Percentiles rank a stretch among this genome's conserved stretches.
Conservation (phyloP, 2,888 invertebrate genomes). For the Trichogramma evanescens region DNA sequence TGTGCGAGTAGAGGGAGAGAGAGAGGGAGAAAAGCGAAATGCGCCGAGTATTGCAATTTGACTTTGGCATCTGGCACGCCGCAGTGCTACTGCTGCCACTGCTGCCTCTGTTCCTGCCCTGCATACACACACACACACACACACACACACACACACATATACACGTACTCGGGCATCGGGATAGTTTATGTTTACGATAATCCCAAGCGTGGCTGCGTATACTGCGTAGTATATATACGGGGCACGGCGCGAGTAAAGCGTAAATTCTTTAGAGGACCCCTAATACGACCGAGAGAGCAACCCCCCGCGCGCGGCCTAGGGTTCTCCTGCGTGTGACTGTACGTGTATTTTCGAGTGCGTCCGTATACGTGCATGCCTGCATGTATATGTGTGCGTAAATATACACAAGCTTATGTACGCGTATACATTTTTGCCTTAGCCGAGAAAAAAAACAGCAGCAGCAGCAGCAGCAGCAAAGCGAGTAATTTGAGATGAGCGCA, state of each 20-base stretch:
- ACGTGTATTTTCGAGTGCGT: background rate
- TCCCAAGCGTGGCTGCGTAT: background rate
- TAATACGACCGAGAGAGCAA: background rate
- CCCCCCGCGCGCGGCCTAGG: background rate
- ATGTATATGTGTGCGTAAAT: background rate
- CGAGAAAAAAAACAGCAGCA: no score
- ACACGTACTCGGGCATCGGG: no score
- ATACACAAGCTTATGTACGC: no score
- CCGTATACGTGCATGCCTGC: background rate
- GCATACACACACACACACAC: conserved; percentile 8
- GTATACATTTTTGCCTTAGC: no score
- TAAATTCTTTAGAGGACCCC: conserved; percentile 7
- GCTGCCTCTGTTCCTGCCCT: conserved; percentile 18
- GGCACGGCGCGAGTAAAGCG: background rate
- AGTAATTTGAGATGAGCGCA: conserved; percentile 5
- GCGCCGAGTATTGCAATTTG: no score
- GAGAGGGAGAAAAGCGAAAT: no score
- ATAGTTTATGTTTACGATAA: background rate
- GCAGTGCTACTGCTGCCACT: conserved; percentile 9
- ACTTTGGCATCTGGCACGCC: background rate
- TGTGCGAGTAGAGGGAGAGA: no score
- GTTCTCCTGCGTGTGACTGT: background rate
- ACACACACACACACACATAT: background rate
- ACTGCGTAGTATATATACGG: no score
- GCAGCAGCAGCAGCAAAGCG: background rate